Base-by-base conservation (phyloP, 2,888 invertebrate species). In the Diarsia rubi region DNA sequence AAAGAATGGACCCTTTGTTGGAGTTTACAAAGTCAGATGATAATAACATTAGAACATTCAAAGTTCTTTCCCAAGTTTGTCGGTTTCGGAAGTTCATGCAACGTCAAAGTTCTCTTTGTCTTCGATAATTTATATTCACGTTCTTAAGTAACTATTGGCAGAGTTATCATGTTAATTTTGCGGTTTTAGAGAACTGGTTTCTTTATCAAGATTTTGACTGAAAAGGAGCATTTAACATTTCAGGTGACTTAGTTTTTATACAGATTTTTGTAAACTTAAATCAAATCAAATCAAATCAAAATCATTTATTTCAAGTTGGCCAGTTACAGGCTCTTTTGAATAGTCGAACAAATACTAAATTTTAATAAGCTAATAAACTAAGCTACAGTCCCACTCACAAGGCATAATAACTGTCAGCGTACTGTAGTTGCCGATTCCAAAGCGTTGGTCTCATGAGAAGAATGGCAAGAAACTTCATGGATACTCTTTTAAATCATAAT, bases 21-120 rank as follows among this genome's bases (percentile, higher is more conserved):
- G 16, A 78, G 79, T 79, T 79, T 63, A 19, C 31, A 49, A 77
- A 77, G 44, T 45, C 57, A 44, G 3, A n/a, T 57, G 57, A 31
- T 44, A 63, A 31, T 49, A 64, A 19, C 44, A 57, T 24, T 24
- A 27, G 6, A 19, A 52, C 0, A 66, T 69, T 47, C 54, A 78
- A 68, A 27, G 54, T 70, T 57, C 47, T 54, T 59, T 71, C n/a
- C 21, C n/a, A 78, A 80, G 37, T 78, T 72, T 62, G 47, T 62
- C 1, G 16, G 59, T 64, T 27, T 31, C 54, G 11, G 19, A 64
- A 45, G 64, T 60, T 72, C n/a, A 70, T 59, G 21, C 16, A 16
- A 47, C 19, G 42, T 19, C 27, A 57, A 64, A 64, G 14, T 79
- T 79, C 3, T 5, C 14, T 42, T 79, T 65, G 60, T 54, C 27